Evolutionary conservation across 2,888 invertebrate species (phyloP), one percentile per base, ranked within the genome.

Genomic region (Trissolcus japonicus): DNA sequence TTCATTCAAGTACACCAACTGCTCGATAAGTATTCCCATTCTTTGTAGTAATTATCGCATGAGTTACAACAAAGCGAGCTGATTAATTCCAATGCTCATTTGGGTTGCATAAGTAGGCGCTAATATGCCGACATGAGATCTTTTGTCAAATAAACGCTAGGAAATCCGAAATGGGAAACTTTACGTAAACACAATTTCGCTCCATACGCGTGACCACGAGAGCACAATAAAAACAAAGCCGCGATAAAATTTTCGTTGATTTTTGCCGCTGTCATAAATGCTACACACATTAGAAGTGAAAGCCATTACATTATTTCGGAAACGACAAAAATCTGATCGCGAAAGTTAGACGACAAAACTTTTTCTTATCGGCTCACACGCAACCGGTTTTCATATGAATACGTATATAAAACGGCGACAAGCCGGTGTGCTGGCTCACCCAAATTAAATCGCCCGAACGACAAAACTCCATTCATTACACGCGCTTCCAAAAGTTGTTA

Each of bases 301-400:
- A 88, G 88, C 86, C 81, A 87, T 87, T 87, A 87, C 86, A 85
- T 85, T 85, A 86, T 86, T 86, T 84, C 71, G 83, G 83, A 82
- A 84, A 81, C 80, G 82, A 83, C 83, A 86, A 86, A 87, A 87
- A 86, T 85, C 81, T 67, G 81, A 81, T 84, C 85, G 86, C 84
- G 83, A 86, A 84, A 84, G 86, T 83, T 79, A 83, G 81, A 82
- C 81, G 82, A 73, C 78, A 79, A 80, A 82, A 82, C 82, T 83
- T 83, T 80, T 84, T 81, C 82, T 81, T 79, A 78, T 77, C 77
- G 82, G 82, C 83, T 16, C 19, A 19, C 51, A 19, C 80, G 79
- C 82, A 85, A 86, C 86, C 85, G 87, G 86, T 86, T 87, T 83
- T 76, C 81, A 79, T 81, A 74, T 71, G 73, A 73, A 79, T 76